These are phyloP conservation scores for Pelecanus crispus DNA, from an alignment of 2,113 vertebrate species.

Conservation along the genomic window DNA sequence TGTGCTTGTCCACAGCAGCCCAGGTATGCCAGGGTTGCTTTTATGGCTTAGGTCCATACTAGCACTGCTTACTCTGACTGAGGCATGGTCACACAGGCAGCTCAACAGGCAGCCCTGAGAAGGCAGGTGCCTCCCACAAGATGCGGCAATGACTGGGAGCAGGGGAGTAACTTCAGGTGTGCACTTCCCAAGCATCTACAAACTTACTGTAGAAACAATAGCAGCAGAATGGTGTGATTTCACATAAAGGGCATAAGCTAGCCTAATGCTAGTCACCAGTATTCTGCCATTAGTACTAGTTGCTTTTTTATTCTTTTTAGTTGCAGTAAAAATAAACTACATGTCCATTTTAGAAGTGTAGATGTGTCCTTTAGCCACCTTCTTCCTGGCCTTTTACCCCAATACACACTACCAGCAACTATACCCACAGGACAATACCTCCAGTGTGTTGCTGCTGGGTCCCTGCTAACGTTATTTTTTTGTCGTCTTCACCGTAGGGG, in stretches of 20 bases:
- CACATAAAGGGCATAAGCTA: neutral
- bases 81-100: neutral
- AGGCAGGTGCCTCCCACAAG: neutral
- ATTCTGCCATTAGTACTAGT: neutral
- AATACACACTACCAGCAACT: too few species aligned
- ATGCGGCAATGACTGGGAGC: rapidly evolving
- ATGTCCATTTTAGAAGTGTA: neutral
- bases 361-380: neutral
- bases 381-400: neutral
- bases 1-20: neutral
- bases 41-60: neutral
- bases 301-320: neutral
- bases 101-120: neutral
- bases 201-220: neutral
- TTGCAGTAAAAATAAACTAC: neutral
- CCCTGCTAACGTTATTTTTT: neutral
- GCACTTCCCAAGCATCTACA: neutral
- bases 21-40: neutral
- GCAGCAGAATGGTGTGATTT: neutral
- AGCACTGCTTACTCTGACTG: neutral
- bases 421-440: neutral
- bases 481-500: conserved; percentile 68
- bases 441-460: neutral
- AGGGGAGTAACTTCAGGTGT: neutral
- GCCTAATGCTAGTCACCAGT: neutral